These are phyloP conservation scores for Perca schrenkii DNA, from an alignment of 2,113 vertebrate species.

Conservation along the genomic window DNA sequence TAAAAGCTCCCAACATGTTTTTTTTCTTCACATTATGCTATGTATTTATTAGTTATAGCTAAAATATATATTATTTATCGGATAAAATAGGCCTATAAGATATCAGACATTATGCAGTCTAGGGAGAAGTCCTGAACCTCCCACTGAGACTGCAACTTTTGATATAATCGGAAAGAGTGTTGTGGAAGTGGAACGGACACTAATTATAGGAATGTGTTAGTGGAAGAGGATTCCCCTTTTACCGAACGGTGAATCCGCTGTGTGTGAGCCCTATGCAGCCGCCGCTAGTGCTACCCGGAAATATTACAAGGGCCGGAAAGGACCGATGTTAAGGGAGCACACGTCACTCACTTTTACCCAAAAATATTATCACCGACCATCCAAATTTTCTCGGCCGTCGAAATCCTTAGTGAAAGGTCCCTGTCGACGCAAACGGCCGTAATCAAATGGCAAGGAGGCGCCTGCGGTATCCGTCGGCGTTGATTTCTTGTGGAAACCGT, in stretches of 20 bases:
- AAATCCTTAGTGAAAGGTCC: slow-evolving; percentile 56
- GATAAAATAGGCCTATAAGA: slow-evolving; percentile 14
- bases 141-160: neutral
- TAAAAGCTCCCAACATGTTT: neutral
- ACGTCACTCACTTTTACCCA: slow-evolving; percentile 86
- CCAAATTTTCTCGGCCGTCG: slow-evolving; percentile 74
- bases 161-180: neutral
- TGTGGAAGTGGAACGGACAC: neutral
- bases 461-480: slow-evolving; percentile 49
- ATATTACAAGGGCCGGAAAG: slow-evolving; percentile 84
- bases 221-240: neutral
- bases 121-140: slow-evolving; percentile 62
- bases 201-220: neutral
- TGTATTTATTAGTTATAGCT: neutral
- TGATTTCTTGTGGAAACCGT: slow-evolving; percentile 55
- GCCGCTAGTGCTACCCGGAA: slow-evolving; percentile 82
- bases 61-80: neutral
- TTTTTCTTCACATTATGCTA: neutral
- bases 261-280: slow-evolving; percentile 34
- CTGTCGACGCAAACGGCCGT: neutral
- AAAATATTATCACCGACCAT: slow-evolving; percentile 80
- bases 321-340: slow-evolving; percentile 83
- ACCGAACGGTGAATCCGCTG: neutral
- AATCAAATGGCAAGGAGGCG: slow-evolving; percentile 47
- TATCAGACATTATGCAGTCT: slow-evolving; percentile 17